Evolutionary conservation across 2,797 vertebrate genomes (phyloP).

Genomic region (Diceros bicornis): DNA sequence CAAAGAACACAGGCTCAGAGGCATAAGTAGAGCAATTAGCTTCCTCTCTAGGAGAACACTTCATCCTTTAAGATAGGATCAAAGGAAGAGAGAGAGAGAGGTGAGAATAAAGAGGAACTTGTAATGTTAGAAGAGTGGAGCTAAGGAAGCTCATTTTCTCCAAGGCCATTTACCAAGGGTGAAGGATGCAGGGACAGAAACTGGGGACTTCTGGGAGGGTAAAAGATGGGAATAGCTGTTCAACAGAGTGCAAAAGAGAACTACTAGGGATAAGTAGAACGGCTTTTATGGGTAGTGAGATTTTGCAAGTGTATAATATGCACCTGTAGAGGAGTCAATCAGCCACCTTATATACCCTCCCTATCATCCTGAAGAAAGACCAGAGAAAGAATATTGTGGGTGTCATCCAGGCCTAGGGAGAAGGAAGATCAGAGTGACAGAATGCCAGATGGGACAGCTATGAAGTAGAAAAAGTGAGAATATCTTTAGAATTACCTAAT

Average conservation of each 20-base stretch:
- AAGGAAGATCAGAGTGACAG: neutral
- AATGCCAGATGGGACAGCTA: neutral
- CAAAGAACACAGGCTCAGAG: neutral
- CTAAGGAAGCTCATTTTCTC: neutral
- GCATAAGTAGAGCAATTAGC: neutral
- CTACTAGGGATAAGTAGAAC: neutral
- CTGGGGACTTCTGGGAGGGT: neutral
- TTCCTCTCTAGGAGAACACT: neutral
- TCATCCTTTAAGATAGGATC: constrained; percentile 19
- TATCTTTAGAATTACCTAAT: neutral
- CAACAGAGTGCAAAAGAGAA: neutral
- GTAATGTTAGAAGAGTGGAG: neutral
- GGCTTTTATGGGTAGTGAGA: neutral
- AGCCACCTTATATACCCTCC: neutral
- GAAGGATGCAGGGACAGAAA: neutral
- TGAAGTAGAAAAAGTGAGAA: neutral
- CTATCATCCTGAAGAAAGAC: neutral
- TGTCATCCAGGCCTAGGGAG: neutral
- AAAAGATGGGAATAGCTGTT: neutral
- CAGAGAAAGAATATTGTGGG: neutral
- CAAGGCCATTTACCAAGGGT: neutral
- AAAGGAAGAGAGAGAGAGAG: neutral
- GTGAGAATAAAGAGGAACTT: constrained; percentile 16
- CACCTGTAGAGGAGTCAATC: neutral
- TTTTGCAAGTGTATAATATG: neutral